phyloP scores from a whole-genome alignment of 2,113 vertebrate genomes.

The Oncorhynchus keta region DNA sequence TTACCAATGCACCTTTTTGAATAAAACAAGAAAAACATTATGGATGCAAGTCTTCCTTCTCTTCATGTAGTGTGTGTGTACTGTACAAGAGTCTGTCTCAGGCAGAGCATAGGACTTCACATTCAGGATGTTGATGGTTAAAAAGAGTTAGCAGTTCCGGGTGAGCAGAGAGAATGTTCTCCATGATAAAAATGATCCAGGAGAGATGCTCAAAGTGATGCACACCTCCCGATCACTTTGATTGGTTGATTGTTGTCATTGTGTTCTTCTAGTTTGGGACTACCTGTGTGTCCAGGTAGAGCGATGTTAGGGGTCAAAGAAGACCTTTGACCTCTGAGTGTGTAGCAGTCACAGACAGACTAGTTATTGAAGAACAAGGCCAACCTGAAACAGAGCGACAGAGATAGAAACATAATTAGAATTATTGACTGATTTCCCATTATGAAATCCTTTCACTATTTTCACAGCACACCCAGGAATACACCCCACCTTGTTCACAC shows the following conservation, averaged over 20 bases:
- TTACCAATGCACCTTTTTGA: constrained; percentile 58
- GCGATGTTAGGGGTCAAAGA: constrained; percentile 13
- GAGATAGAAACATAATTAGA: not conserved
- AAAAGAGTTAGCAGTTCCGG: constrained; percentile 58
- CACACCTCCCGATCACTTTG: constrained; percentile 65
- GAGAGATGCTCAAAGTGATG: constrained; percentile 42
- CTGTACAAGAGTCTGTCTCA: constrained; percentile 50
- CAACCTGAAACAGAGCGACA: constrained; percentile 78
- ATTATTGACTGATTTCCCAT: not conserved
- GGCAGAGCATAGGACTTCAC: constrained; percentile 76
- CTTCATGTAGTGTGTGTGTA: not conserved
- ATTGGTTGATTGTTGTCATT: constrained; percentile 61
- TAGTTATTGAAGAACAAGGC: constrained; percentile 92
- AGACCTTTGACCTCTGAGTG: constrained; percentile 44
- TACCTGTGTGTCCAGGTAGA: constrained; percentile 73
- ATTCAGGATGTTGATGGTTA: constrained; percentile 76
- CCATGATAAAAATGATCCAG: constrained; percentile 52
- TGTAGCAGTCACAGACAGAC: constrained; percentile 38
- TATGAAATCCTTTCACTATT: no score
- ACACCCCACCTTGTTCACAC: not conserved
- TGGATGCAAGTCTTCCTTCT: constrained; percentile 11
- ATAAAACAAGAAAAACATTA: constrained; percentile 8
- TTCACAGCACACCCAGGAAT: not conserved
- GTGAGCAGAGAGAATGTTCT: constrained; percentile 62
- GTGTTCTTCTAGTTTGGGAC: constrained; percentile 70